Evolutionary conservation across 2,888 invertebrate species (phyloP).

Genomic region (Matsumyia berberina): DNA sequence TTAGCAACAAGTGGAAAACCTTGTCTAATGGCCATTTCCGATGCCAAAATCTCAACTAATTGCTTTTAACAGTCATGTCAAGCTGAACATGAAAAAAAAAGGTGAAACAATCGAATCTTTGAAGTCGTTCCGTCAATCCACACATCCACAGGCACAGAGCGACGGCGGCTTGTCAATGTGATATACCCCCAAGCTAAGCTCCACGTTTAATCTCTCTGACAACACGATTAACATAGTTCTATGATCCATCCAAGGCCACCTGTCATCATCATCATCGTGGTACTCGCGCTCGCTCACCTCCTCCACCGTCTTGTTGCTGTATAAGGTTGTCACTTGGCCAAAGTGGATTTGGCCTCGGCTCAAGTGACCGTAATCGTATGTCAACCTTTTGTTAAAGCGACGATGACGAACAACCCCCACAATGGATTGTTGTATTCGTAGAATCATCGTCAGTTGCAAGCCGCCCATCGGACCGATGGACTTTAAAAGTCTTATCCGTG

Average conservation of each 20-base stretch:
- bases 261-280: constrained; percentile 57
- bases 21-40: constrained; percentile 38
- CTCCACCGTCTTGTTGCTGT: constrained; percentile 5
- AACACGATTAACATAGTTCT: constrained; percentile 71
- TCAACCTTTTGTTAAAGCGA: constrained; percentile 63
- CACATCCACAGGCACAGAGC: constrained; percentile 31
- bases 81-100: constrained; percentile 24
- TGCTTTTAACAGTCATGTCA: constrained; percentile 66
- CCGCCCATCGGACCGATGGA: constrained; percentile 35
- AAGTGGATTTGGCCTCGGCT: constrained; percentile 64
- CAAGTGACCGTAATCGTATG: constrained; percentile 73
- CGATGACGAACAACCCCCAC: constrained; percentile 47
- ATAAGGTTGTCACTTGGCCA: constrained; percentile 70
- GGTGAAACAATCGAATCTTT: constrained; percentile 58
- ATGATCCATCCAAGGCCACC: constrained; percentile 71
- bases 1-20: constrained; percentile 37
- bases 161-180: constrained; percentile 33
- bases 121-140: constrained; percentile 66
- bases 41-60: constrained; percentile 56
- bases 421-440: neutral
- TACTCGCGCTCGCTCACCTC: constrained; percentile 8
- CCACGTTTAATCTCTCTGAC: constrained; percentile 67
- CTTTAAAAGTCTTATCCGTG: constrained; percentile 65
- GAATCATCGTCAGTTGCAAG: constrained; percentile 59
- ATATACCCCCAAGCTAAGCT: constrained; percentile 61